Conservation (phyloP, 2,113 vertebrate genomes). For the Anolis carolinensis region DNA sequence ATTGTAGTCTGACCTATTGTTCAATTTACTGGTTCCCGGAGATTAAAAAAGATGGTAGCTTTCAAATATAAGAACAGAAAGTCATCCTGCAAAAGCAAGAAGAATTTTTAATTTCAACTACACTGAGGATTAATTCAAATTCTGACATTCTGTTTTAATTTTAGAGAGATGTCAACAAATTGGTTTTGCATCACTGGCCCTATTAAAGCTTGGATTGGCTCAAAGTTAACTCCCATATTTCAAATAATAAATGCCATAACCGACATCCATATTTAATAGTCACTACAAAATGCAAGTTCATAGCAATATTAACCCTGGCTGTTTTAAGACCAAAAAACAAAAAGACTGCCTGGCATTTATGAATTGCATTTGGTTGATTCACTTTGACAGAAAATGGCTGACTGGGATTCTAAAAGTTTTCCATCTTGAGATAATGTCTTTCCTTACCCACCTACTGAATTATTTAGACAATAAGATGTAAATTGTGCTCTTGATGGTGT, state of each 20-base stretch:
- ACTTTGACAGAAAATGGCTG: constrained; percentile 41
- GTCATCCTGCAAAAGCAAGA: background rate
- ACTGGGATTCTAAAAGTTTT: constrained; percentile 50
- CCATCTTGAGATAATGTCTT: background rate
- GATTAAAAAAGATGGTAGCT: background rate
- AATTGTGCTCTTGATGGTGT: background rate
- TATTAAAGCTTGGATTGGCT: constrained; percentile 4
- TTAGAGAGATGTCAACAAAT: background rate
- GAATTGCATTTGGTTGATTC: constrained; percentile 62
- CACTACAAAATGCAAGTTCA: constrained; percentile 54
- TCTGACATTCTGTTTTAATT: constrained; percentile 8
- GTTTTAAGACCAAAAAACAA: constrained; percentile 41
- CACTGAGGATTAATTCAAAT: background rate
- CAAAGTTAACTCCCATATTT: constrained; percentile 11
- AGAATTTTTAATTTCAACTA: background rate
- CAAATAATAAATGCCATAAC: constrained; percentile 63
- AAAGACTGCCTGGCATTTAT: constrained; percentile 43
- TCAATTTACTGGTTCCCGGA: background rate
- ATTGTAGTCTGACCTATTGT: background rate
- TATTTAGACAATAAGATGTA: constrained; percentile 20
- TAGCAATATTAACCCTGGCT: constrained; percentile 58
- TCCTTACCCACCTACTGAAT: background rate
- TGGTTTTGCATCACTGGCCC: background rate
- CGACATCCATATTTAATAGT: constrained; percentile 63
- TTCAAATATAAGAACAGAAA: background rate